A percentile compares a stretch with the other conserved stretches of the same genome.
Conservation (phyloP, 1,140 invertebrate species). For the Phocides pigmalion region DNA sequence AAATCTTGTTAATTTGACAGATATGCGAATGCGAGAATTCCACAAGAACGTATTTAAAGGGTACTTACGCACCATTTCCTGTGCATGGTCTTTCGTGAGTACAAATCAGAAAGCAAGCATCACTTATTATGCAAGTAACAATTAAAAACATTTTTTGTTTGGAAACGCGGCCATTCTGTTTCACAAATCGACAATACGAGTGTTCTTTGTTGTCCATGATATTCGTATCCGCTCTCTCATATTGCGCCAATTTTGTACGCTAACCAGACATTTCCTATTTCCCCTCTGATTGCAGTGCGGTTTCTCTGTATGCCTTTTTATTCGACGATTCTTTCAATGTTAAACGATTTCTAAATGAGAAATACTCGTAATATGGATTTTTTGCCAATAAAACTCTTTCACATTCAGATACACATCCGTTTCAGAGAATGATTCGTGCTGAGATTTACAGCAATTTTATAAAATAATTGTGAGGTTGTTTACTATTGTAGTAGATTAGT, state of each 20-base stretch:
- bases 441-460: too few species aligned
- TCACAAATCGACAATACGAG: conserved; percentile 35
- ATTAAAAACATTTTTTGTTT: conserved; percentile 30
- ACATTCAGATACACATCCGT: too few species aligned
- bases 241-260: conserved; percentile 36
- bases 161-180: conserved; percentile 30
- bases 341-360: conserved; percentile 24
- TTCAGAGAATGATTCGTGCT: too few species aligned
- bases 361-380: conserved; percentile 1
- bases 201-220: conserved; percentile 34
- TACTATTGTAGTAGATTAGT: too few species aligned
- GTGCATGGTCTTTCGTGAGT: not conserved
- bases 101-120: conserved; percentile 5
- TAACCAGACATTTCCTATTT: conserved; percentile 36
- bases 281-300: conserved; percentile 30
- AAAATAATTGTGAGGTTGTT: too few species aligned
- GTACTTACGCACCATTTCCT: too few species aligned
- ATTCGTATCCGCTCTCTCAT: conserved; percentile 29
- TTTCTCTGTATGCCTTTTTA: conserved; percentile 25
- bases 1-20: too few species aligned
- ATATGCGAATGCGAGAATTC: too few species aligned
- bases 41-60: too few species aligned
- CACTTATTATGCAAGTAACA: conserved; percentile 31
- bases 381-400: not conserved
- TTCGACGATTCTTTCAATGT: conserved; percentile 21